These are phyloP conservation scores for Bungarus multicinctus DNA, from an alignment of 2,113 vertebrate genomes.

Conservation along the genomic window DNA sequence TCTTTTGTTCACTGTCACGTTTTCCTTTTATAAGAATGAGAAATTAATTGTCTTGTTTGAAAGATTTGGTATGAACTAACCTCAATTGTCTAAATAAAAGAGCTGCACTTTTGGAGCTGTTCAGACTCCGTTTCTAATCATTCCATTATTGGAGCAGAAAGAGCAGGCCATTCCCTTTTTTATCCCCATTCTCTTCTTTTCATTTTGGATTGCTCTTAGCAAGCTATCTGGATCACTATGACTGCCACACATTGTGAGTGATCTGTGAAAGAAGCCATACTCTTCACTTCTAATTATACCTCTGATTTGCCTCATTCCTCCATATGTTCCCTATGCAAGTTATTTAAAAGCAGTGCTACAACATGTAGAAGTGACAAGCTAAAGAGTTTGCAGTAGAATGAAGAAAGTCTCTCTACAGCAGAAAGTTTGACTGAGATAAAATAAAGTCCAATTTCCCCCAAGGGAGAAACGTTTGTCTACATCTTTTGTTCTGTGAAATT, in stretches of 20 bases:
- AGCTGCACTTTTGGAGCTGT: constrained; percentile 26
- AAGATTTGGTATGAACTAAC: constrained; percentile 15
- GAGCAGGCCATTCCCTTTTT: constrained; percentile 38
- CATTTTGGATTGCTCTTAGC: constrained; percentile 54
- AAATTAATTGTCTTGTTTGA: constrained; percentile 43
- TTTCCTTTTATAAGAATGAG: constrained; percentile 10
- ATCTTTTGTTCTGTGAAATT: background rate
- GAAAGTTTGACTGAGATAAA: background rate
- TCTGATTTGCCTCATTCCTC: constrained; percentile 26
- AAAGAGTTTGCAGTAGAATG: background rate
- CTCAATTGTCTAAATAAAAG: constrained; percentile 29
- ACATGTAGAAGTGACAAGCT: background rate
- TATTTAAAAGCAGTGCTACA: background rate
- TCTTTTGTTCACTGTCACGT: constrained; percentile 36
- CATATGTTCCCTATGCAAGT: background rate
- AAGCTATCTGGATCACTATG: constrained; percentile 38
- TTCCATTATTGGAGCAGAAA: constrained; percentile 38
- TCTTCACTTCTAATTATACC: constrained; percentile 26
- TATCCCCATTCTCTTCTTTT: constrained; percentile 48
- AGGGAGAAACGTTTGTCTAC: background rate
- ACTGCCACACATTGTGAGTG: background rate
- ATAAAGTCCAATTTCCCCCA: background rate
- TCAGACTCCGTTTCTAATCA: constrained; percentile 40
- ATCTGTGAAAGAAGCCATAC: constrained; percentile 37
- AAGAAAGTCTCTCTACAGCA: background rate